These are phyloP conservation scores for Phaethon lepturus DNA, from an alignment of 2,113 vertebrate species.

Conservation along the genomic window DNA sequence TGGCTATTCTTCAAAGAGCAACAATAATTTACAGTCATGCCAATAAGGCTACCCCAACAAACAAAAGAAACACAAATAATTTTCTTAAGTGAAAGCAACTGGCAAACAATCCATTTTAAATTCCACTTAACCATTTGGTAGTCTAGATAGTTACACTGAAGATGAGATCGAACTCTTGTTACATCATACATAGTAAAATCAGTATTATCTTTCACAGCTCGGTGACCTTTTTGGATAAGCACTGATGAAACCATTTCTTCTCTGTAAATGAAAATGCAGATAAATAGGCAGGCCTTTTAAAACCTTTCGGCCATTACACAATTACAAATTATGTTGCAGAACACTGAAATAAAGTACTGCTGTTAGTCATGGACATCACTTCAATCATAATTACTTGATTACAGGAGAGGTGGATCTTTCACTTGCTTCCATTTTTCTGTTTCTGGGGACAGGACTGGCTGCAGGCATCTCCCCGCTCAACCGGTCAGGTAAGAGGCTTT, in stretches of 20 bases:
- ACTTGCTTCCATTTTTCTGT: slow-evolving; percentile 73
- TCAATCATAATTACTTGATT: slow-evolving; percentile 75
- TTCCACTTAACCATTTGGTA: neutral
- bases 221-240: neutral
- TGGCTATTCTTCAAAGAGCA: neutral
- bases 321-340: neutral
- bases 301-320: neutral
- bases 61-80: neutral
- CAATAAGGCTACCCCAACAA: neutral
- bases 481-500: slow-evolving; percentile 83
- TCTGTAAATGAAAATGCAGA: neutral
- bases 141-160: neutral
- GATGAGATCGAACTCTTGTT: neutral
- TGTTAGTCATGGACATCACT: neutral
- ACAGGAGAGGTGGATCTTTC: slow-evolving; percentile 71
- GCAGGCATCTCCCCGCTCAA: slow-evolving; percentile 83
- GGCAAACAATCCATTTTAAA: neutral
- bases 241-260: neutral
- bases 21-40: neutral
- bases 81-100: neutral
- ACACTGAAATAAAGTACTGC: neutral
- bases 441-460: slow-evolving; percentile 71
- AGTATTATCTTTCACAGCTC: neutral
- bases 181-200: neutral
- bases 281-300: neutral